These are phyloP conservation scores for Picus viridis DNA, from an alignment of 2,797 vertebrate genomes.

Conservation along the genomic window DNA sequence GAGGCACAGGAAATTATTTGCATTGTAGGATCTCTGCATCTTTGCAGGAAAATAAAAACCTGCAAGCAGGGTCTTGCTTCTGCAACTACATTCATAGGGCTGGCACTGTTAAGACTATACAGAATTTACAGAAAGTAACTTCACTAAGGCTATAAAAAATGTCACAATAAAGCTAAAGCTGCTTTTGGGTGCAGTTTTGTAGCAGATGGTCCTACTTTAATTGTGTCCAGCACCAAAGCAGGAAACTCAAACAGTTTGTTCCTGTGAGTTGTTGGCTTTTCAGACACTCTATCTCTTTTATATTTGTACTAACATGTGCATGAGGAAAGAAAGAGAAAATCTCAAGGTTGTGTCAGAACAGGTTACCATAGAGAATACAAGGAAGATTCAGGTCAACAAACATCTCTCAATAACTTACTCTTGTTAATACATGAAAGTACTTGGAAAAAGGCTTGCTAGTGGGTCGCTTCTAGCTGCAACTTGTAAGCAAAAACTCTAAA, in stretches of 20 bases:
- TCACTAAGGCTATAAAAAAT: background rate
- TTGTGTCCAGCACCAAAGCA: background rate
- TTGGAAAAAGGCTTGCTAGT: background rate
- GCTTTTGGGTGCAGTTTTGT: background rate
- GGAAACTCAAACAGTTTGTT: background rate
- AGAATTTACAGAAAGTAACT: background rate
- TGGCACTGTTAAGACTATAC: background rate
- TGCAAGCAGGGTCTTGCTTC: background rate
- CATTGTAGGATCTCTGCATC: background rate
- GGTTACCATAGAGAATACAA: slow-evolving; percentile 25
- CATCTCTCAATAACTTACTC: background rate
- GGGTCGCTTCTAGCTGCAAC: background rate
- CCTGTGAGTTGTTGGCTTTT: background rate
- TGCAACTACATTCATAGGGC: background rate
- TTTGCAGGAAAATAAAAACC: background rate
- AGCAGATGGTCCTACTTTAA: background rate
- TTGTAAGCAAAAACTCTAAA: background rate
- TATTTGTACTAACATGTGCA: slow-evolving; percentile 31
- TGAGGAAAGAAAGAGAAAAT: slow-evolving; percentile 30
- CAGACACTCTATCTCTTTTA: background rate
- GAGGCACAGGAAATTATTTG: background rate
- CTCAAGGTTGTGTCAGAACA: slow-evolving; percentile 16
- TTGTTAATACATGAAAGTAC: slow-evolving; percentile 42
- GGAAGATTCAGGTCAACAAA: slow-evolving; percentile 45
- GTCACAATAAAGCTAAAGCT: background rate